Conservation (phyloP, 2,113 vertebrate species). For the Daboia siamensis region DNA sequence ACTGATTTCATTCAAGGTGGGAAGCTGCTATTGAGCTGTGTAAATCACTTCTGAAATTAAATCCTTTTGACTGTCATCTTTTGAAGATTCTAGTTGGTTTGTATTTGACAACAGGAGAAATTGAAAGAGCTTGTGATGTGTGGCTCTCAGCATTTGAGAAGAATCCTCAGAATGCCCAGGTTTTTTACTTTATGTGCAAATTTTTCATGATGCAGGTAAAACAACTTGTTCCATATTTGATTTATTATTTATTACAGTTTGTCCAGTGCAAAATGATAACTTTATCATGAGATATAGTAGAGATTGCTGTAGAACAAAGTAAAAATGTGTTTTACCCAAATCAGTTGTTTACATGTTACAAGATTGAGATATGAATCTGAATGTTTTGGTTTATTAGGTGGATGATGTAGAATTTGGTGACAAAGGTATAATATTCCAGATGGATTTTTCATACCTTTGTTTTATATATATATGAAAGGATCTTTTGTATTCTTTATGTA, state of each 20-base stretch:
- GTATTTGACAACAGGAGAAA: conserved; percentile 70
- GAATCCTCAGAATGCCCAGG: conserved; percentile 78
- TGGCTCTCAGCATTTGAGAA: conserved; percentile 83
- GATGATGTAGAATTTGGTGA: background rate
- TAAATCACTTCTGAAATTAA: conserved; percentile 71
- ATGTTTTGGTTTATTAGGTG: background rate
- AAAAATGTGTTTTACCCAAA: background rate
- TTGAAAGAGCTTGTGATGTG: conserved; percentile 68
- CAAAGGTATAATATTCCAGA: background rate
- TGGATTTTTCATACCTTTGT: background rate
- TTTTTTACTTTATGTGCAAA: conserved; percentile 85
- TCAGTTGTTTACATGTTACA: background rate
- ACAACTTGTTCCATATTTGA: background rate
- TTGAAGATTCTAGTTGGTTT: conserved; percentile 78
- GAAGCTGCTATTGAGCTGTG: conserved; percentile 78
- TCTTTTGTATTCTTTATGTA: background rate
- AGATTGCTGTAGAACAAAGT: background rate
- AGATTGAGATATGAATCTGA: background rate
- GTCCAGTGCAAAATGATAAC: background rate
- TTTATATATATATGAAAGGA: background rate
- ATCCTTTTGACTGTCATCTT: conserved; percentile 79
- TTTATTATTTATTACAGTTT: background rate
- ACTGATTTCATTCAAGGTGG: conserved; percentile 69
- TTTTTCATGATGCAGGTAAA: conserved; percentile 88
- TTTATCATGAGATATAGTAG: background rate